These are phyloP conservation scores for Alces alces DNA, from an alignment of 2,113 vertebrate genomes.

Conservation along the genomic window DNA sequence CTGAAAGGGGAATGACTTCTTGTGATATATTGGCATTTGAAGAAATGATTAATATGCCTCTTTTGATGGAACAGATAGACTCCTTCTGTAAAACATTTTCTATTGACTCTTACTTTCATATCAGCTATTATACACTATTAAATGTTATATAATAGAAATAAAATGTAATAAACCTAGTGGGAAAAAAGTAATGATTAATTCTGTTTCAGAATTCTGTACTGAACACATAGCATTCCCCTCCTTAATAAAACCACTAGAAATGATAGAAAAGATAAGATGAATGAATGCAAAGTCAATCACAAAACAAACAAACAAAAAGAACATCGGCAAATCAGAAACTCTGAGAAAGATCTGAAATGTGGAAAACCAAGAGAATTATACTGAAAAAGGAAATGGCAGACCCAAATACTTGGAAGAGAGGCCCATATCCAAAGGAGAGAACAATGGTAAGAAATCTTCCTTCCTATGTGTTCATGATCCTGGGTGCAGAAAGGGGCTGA, in stretches of 20 bases:
- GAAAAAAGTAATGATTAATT: neutral
- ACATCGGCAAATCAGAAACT: neutral
- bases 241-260: neutral
- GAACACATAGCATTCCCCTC: neutral
- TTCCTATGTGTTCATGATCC: neutral
- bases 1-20: slow-evolving; percentile 34
- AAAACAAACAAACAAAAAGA: neutral
- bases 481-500: neutral
- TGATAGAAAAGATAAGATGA: neutral
- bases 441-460: neutral
- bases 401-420: neutral
- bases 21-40: neutral
- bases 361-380: neutral
- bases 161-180: neutral
- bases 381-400: neutral
- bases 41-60: slow-evolving; percentile 4
- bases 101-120: neutral
- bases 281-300: neutral
- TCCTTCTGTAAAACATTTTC: neutral
- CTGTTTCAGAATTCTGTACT: neutral
- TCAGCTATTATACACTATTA: neutral
- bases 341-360: neutral
- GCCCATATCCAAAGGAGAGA: neutral
- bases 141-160: neutral
- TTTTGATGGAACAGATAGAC: neutral